These are phyloP conservation scores for Congeria kusceri DNA, from an alignment of 2,888 invertebrate species.

Conservation along the genomic window DNA sequence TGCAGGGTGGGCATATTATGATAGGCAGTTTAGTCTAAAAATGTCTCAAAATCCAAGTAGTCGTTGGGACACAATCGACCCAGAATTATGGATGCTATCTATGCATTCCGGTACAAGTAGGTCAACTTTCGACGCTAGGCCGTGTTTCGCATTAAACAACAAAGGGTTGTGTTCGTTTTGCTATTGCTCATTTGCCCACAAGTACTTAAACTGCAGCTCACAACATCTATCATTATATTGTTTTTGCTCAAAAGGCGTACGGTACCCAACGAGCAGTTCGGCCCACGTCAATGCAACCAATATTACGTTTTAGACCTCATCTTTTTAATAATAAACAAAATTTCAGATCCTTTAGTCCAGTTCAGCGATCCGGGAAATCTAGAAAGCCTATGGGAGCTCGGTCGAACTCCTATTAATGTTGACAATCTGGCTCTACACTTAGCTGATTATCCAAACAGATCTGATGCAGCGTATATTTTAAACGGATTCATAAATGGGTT, in stretches of 20 bases:
- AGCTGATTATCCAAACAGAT: not conserved
- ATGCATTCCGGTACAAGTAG: not conserved
- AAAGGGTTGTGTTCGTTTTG: not conserved
- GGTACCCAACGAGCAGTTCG: no score
- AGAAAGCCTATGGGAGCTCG: conserved; percentile 10
- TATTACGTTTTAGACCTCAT: not conserved
- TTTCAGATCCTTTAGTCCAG: not conserved
- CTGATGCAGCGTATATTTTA: conserved; percentile 4
- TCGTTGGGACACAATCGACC: conserved; percentile 1
- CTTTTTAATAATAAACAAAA: not conserved
- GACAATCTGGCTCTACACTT: not conserved
- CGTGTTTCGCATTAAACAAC: conserved; percentile 1
- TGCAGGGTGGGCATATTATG: not conserved
- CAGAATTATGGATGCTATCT: conserved; percentile 10
- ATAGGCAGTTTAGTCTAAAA: conserved; percentile 7
- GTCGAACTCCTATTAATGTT: not conserved
- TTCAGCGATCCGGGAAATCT: no score
- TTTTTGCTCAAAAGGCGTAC: no score
- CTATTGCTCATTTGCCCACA: not conserved
- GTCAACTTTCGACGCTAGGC: not conserved
- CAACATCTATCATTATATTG: no score
- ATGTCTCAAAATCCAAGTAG: not conserved
- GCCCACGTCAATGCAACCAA: no score
- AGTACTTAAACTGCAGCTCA: no score
- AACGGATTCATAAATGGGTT: not conserved